Conservation (phyloP, 2,888 invertebrate species). For the Pycnomerus fuliginosus region DNA sequence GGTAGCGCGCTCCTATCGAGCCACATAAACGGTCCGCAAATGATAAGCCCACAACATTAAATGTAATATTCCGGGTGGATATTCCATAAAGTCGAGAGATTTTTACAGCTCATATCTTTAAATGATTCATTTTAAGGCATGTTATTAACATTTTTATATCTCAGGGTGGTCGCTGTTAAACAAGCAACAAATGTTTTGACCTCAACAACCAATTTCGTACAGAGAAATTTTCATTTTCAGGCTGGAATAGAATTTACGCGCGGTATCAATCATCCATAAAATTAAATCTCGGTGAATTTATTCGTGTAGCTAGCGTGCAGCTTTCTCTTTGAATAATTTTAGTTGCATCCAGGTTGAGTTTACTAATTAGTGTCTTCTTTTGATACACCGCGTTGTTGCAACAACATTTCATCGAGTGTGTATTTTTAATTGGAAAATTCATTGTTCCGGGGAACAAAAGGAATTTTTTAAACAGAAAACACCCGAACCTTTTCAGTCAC, state of each 20-base stretch:
- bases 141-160: conserved; percentile 3
- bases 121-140: conserved; percentile 6
- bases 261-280: too few species aligned
- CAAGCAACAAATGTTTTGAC: neutral
- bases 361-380: neutral
- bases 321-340: too few species aligned
- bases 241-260: too few species aligned
- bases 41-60: conserved; percentile 9
- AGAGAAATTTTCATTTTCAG: too few species aligned
- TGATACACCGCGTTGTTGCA: neutral
- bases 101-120: conserved; percentile 8
- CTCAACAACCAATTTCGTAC: too few species aligned
- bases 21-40: conserved; percentile 1
- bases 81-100: conserved; percentile 9
- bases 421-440: conserved; percentile 1
- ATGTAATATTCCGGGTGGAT: conserved; percentile 5
- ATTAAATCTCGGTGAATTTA: too few species aligned
- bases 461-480: neutral
- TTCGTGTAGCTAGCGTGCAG: too few species aligned
- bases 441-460: neutral
- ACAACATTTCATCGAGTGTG: neutral
- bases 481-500: too few species aligned
- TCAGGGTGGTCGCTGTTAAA: neutral
- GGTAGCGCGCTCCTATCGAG: neutral
- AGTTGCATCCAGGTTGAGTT: too few species aligned